Conservation (phyloP, 2,113 vertebrate species). For the Callocephalon fimbriatum region DNA sequence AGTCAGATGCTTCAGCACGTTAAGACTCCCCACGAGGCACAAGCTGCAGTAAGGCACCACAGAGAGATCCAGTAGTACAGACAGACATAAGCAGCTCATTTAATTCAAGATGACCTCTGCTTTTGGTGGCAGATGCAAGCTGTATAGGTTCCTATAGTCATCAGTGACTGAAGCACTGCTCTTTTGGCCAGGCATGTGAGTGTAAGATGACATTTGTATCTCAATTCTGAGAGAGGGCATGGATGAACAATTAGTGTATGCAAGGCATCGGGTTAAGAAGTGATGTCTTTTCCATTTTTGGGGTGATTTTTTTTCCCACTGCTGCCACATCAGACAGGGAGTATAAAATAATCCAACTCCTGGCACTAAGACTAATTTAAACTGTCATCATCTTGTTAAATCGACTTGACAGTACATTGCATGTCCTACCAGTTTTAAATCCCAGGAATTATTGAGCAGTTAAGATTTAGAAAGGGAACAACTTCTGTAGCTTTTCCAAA, state of each 20-base stretch:
- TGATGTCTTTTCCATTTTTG: background rate
- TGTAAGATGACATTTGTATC: background rate
- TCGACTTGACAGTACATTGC: background rate
- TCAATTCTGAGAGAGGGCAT: background rate
- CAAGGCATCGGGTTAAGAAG: background rate
- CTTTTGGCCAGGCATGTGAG: background rate
- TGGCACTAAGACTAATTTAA: background rate
- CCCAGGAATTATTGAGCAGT: background rate
- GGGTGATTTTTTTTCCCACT: background rate
- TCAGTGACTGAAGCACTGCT: background rate
- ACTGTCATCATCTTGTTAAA: background rate
- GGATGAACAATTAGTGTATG: background rate
- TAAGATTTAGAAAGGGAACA: background rate
- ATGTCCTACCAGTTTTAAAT: background rate
- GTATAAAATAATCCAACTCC: background rate
- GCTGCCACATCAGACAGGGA: background rate
- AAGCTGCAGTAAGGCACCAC: background rate
- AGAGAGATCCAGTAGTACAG: background rate
- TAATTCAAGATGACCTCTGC: background rate
- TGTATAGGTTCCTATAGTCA: background rate
- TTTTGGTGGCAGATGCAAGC: background rate
- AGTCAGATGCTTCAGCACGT: background rate
- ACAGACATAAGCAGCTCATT: background rate
- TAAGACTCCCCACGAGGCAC: background rate
- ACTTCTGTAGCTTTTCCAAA: background rate